A percentile compares a stretch with the other conserved stretches of the same genome.
These are phyloP conservation scores for Nipponia nippon DNA, from an alignment of 2,113 vertebrate genomes.

Conservation along the genomic window DNA sequence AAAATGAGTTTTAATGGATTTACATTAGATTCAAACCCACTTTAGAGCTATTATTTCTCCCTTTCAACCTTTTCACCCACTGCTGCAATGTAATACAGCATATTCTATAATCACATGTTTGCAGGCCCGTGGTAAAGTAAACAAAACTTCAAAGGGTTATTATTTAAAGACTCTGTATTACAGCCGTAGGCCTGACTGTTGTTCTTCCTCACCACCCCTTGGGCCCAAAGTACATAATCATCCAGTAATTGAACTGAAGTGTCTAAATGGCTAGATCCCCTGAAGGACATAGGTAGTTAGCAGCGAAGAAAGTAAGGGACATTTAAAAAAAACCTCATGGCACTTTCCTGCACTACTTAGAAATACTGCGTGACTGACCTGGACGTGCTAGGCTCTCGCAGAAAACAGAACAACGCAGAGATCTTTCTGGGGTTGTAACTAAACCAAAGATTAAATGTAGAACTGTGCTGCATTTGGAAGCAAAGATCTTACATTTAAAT, in stretches of 20 bases:
- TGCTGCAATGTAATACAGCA: background rate
- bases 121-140: slow-evolving; percentile 29
- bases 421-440: background rate
- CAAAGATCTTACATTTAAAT: background rate
- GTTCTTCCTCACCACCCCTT: slow-evolving; percentile 71
- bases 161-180: slow-evolving; percentile 2
- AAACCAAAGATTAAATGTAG: background rate
- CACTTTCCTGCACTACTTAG: background rate
- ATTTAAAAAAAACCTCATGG: background rate
- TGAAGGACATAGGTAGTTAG: slow-evolving; percentile 78
- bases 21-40: background rate
- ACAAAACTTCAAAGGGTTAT: slow-evolving; percentile 26
- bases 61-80: background rate
- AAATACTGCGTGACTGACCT: background rate
- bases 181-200: slow-evolving; percentile 42
- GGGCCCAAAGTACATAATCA: slow-evolving; percentile 76
- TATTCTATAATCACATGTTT: background rate
- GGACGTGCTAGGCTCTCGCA: background rate
- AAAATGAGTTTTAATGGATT: slow-evolving; percentile 29
- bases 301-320: slow-evolving; percentile 71
- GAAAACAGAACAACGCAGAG: background rate
- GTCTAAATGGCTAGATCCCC: slow-evolving; percentile 69
- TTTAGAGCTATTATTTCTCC: slow-evolving; percentile 3
- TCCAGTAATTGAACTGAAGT: slow-evolving; percentile 68
- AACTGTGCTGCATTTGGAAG: background rate